A percentile compares a stretch with the other conserved stretches of the same genome.
These are phyloP conservation scores for Rhabdophis nuchalis DNA, from an alignment of 2,797 vertebrate genomes.

Conservation along the genomic window DNA sequence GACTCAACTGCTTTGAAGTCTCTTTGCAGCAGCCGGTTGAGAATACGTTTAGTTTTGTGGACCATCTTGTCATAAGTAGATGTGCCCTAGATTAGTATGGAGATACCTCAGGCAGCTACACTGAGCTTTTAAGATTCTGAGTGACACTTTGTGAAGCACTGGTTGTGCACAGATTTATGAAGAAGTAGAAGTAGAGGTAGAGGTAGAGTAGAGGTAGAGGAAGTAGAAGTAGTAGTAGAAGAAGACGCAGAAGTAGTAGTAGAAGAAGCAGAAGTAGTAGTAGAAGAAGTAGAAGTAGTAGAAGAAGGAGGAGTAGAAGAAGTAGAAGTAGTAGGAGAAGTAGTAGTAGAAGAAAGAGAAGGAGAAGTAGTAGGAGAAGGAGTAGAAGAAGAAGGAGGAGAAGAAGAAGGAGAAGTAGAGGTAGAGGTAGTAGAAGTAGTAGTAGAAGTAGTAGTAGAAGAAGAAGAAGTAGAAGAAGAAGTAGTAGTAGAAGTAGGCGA, in stretches of 20 bases:
- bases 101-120: not conserved
- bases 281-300: fast-evolving
- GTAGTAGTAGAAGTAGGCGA: too few species aligned
- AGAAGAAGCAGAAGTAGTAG: not conserved
- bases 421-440: too few species aligned
- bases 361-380: too few species aligned
- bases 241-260: too few species aligned
- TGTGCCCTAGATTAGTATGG: not conserved
- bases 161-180: not conserved
- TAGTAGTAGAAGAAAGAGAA: fast-evolving
- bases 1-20: not conserved
- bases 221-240: not conserved
- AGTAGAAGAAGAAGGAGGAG: not conserved
- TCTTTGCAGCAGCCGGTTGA: not conserved
- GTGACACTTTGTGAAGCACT: not conserved
- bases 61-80: not conserved
- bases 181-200: not conserved
- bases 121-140: not conserved
- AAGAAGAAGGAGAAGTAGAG: too few species aligned
- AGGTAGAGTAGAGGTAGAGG: too few species aligned
- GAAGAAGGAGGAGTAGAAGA: too few species aligned
- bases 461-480: too few species aligned
- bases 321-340: not conserved
- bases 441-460: too few species aligned
- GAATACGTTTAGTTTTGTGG: not conserved